These are phyloP conservation scores for Caenorhabditis remanei DNA, from an alignment of 1,140 invertebrate genomes.

Conservation along the genomic window DNA sequence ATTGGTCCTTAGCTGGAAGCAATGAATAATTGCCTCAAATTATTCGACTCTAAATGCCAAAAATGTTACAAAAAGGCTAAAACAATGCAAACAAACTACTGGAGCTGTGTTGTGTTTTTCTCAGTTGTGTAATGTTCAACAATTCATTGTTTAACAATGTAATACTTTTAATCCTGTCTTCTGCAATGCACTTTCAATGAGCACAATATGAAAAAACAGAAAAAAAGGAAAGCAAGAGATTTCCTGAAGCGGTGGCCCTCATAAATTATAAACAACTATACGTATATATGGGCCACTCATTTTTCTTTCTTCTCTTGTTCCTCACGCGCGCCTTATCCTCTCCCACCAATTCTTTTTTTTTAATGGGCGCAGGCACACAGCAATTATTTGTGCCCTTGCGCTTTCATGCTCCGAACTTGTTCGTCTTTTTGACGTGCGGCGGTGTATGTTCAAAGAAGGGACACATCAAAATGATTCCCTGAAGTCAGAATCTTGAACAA, in stretches of 20 bases:
- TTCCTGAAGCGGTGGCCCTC: constrained; percentile 23
- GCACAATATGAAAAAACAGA: background rate
- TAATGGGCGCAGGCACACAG: constrained; percentile 39
- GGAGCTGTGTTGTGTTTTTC: background rate
- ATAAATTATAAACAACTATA: constrained; percentile 55
- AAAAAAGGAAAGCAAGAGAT: background rate
- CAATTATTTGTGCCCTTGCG: constrained; percentile 48
- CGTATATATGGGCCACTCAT: constrained; percentile 48
- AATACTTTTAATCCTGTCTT: no score
- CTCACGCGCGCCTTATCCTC: constrained; percentile 24
- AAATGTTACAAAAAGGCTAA: background rate
- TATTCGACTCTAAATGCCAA: constrained; percentile 20
- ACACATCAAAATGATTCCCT: constrained; percentile 48
- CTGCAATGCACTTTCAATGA: constrained; percentile 19
- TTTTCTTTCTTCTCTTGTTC: constrained; percentile 49
- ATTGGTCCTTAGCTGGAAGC: constrained; percentile 44
- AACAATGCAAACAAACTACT: background rate
- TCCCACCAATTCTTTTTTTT: background rate
- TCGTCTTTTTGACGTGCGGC: constrained; percentile 19
- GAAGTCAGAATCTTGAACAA: constrained; percentile 11
- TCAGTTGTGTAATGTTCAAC: background rate
- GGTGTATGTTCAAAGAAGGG: constrained; percentile 42
- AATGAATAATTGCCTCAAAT: constrained; percentile 44
- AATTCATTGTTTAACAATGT: background rate
- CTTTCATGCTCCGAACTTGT: constrained; percentile 21